Base-by-base conservation (phyloP, 2,113 vertebrate species). In the Cairina moschata region DNA sequence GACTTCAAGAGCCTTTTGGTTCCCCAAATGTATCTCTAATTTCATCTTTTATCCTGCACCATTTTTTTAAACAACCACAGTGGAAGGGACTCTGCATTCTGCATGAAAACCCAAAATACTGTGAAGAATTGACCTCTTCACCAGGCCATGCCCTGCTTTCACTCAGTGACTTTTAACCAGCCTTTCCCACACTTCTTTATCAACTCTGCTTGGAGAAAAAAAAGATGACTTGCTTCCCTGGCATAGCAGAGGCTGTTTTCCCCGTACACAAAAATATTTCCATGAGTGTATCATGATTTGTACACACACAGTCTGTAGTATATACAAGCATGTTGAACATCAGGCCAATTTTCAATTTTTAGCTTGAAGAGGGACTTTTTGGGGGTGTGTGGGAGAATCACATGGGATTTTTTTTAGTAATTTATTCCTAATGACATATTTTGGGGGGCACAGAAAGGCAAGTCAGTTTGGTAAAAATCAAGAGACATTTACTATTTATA, bases 401-500 rank as follows among this genome's bases (percentile, higher is more conserved):
- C 17, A 66, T 25, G 17, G 15, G 15, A 29, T 13, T 65, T 67
- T 46, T 86, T 94, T 83, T 52, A 29, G 8, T 69, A 55, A 65
- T 91, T 84, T 76, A 80, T 73, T 85, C 40, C 38, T 55, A 68
- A 31, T 38, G 36, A 32, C 23, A n/a, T 50, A 5, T 74, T 69
- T 55, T 5, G 7, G 9, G n/a, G 46, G 28, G 6, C 62, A 82
- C 17, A 76, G 58, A 94, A 94, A 79, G 20, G 48, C 18, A 66
- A 80, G n/a, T 13, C 38, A n/a, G 21, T 75, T 75, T 32, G 31
- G 32, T 86, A 77, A 90, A 75, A 95, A 59, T 80, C 44, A 82
- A 75, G 67, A 76, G 23, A 40, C 23, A 36, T 92, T 86, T 86
- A 66, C 73, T 88, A 20, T 88, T 96, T 91, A 55, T 91, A 87